phyloP scores from a whole-genome alignment of 1,140 invertebrate species.

The Oncopeltus fasciatus region DNA sequence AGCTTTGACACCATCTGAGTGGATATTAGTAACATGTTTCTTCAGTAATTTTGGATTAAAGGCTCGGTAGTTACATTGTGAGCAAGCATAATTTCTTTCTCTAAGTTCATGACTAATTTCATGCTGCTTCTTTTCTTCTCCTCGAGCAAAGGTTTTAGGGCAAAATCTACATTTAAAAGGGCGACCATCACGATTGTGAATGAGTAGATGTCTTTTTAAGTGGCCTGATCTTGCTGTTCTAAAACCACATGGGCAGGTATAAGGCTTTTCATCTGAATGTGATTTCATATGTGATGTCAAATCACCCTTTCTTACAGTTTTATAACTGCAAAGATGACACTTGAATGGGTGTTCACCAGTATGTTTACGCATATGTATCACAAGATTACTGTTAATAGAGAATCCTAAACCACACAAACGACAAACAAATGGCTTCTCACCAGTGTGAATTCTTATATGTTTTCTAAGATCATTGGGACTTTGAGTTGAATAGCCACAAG shows the following conservation, averaged over 20 bases:
- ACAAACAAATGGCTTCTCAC: slow-evolving; percentile 3
- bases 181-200: not conserved
- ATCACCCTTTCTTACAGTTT: not conserved
- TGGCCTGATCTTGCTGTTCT: not conserved
- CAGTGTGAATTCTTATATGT: slow-evolving; percentile 7
- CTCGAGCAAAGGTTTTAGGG: not conserved
- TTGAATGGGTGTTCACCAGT: slow-evolving; percentile 2
- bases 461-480: not conserved
- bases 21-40: too few species aligned
- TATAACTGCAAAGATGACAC: not conserved
- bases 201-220: not conserved
- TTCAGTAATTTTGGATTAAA: too few species aligned
- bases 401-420: not conserved
- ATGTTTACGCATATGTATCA: slow-evolving; percentile 4
- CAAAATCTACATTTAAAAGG: not conserved
- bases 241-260: not conserved
- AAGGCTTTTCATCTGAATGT: not conserved
- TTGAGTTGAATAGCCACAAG: not conserved
- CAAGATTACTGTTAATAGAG: not conserved
- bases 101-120: too few species aligned
- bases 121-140: not conserved
- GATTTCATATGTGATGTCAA: not conserved
- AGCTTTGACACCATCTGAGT: too few species aligned
- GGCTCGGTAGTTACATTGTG: too few species aligned
- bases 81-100: too few species aligned